These are phyloP conservation scores for Premnoplex brunnescens DNA, from an alignment of 2,797 vertebrate species.

Conservation along the genomic window DNA sequence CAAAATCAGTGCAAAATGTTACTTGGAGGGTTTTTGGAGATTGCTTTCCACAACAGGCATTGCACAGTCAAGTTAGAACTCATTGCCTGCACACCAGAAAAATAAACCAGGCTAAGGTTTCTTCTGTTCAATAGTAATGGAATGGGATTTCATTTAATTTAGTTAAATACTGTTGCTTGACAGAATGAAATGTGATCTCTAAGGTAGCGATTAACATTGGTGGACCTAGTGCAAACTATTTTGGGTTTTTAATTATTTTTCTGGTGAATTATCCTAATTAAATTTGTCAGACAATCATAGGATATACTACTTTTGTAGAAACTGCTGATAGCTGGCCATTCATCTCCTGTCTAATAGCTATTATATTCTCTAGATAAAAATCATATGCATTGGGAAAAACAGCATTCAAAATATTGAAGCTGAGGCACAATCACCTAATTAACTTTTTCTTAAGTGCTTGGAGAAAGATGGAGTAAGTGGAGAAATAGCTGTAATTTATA, in stretches of 20 bases:
- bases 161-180: constrained; percentile 63
- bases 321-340: background rate
- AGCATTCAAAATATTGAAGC: background rate
- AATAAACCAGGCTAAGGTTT: constrained; percentile 60
- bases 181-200: constrained; percentile 66
- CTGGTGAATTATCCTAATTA: constrained; percentile 65
- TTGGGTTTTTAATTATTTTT: constrained; percentile 61
- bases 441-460: background rate
- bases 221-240: constrained; percentile 56
- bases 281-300: constrained; percentile 57
- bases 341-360: background rate
- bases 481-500: constrained; percentile 12
- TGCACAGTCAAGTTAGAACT: background rate
- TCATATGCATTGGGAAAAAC: background rate
- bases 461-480: background rate
- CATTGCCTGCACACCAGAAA: constrained; percentile 26
- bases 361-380: constrained; percentile 37
- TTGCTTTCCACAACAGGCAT: background rate
- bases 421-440: constrained; percentile 9
- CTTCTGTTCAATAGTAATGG: constrained; percentile 51
- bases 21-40: background rate
- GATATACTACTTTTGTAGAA: constrained; percentile 2
- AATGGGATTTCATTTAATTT: constrained; percentile 68
- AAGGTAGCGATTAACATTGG: constrained; percentile 61
- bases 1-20: background rate